Evolutionary conservation across 1,140 invertebrate species (phyloP).

Genomic region (Drosophila aff.): DNA sequence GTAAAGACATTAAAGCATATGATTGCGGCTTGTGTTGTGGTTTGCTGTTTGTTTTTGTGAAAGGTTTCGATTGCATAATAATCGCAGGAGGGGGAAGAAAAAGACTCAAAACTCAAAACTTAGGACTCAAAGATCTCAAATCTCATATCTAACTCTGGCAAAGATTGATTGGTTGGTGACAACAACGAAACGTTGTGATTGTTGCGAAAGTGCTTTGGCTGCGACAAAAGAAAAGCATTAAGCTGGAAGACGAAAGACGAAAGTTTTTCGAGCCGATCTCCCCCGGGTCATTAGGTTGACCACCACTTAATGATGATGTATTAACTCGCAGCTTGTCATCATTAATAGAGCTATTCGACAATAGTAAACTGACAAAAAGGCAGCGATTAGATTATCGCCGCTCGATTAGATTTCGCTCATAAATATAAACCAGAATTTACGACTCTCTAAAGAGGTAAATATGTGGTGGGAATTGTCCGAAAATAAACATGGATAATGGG

Average conservation of each 20-base stretch:
- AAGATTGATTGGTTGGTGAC: constrained; percentile 42
- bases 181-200: constrained; percentile 18
- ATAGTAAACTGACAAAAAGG: constrained; percentile 12
- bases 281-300: constrained; percentile 27
- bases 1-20: constrained; percentile 59
- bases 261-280: constrained; percentile 28
- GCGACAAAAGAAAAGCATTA: constrained; percentile 47
- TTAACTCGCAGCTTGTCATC: constrained; percentile 22
- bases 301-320: constrained; percentile 37
- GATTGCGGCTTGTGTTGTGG: constrained; percentile 47
- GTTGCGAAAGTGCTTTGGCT: constrained; percentile 38
- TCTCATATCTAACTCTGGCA: constrained; percentile 26
- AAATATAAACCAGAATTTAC: constrained; percentile 33
- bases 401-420: constrained; percentile 31
- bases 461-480: constrained; percentile 9
- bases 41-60: constrained; percentile 23
- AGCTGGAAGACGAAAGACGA: constrained; percentile 17
- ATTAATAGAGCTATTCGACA: constrained; percentile 17
- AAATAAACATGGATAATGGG: constrained; percentile 1
- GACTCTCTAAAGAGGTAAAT: constrained; percentile 14
- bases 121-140: constrained; percentile 6
- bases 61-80: constrained; percentile 60
- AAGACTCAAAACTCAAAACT: neutral
- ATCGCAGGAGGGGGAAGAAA: constrained; percentile 12
- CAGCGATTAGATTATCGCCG: constrained; percentile 37